Conservation (phyloP, 2,797 vertebrate genomes). For the Bothrops alternatus region DNA sequence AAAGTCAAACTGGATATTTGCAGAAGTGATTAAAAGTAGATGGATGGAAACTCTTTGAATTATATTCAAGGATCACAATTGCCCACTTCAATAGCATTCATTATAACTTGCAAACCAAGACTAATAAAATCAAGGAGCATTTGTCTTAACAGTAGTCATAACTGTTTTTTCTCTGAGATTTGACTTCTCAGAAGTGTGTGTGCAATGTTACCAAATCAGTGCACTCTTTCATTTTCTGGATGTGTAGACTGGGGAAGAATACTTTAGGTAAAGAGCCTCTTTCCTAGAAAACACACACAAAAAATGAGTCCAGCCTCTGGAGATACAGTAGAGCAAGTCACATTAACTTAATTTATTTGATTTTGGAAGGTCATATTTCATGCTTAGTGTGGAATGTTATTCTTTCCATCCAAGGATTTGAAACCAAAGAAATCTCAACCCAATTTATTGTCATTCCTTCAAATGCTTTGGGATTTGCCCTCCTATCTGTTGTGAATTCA, state of each 20-base stretch:
- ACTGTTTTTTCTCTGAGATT: background rate
- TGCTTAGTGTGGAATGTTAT: background rate
- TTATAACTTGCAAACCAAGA: slow-evolving; percentile 24
- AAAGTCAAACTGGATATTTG: slow-evolving; percentile 13
- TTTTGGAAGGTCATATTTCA: background rate
- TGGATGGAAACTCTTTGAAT: slow-evolving; percentile 29
- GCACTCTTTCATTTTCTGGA: background rate
- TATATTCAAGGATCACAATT: slow-evolving; percentile 1
- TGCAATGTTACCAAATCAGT: background rate
- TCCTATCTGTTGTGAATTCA: background rate
- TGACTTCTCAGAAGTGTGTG: background rate
- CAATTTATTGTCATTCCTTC: background rate
- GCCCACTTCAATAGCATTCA: slow-evolving; percentile 7
- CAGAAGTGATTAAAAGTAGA: slow-evolving; percentile 26
- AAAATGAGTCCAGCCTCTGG: background rate
- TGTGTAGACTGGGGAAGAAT: background rate
- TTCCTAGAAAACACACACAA: background rate
- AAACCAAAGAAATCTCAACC: background rate
- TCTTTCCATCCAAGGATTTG: background rate
- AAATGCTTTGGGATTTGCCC: background rate
- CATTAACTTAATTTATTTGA: background rate
- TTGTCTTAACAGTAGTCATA: too few species aligned
- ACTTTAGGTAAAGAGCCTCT: background rate
- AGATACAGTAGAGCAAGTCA: background rate
- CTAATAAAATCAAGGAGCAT: slow-evolving; percentile 11